phyloP scores from a whole-genome alignment of 2,113 vertebrate species.

The Cyphomyrus discorhynchus region DNA sequence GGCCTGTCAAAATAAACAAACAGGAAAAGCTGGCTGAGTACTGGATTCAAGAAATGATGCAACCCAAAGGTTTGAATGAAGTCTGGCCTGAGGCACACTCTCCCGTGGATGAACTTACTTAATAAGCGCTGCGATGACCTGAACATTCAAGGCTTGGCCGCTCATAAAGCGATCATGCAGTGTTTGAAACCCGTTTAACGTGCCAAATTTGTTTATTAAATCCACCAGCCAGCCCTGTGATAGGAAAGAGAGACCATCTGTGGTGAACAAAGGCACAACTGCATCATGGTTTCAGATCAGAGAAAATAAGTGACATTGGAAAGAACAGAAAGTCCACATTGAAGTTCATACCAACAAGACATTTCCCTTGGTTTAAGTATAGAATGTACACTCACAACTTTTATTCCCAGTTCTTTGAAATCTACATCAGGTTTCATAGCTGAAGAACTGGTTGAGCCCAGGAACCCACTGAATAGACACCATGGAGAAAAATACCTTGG shows the following conservation, averaged over 20 bases:
- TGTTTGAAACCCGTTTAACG: constrained; percentile 98
- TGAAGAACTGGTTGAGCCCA: background rate
- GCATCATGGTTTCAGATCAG: background rate
- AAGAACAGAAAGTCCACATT: background rate
- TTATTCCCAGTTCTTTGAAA: background rate
- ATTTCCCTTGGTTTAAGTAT: background rate
- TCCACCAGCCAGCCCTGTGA: constrained; percentile 97
- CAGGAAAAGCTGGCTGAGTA: background rate
- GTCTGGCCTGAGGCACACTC: background rate
- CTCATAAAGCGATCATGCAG: constrained; percentile 98
- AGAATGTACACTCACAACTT: background rate
- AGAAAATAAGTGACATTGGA: background rate
- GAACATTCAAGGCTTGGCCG: constrained; percentile 96
- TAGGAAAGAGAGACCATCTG: background rate
- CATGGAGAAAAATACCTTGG: constrained; percentile 67
- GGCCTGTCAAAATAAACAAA: constrained; percentile 63
- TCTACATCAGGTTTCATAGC: background rate
- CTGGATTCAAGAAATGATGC: background rate
- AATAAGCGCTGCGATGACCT: constrained; percentile 99
- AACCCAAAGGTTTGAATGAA: background rate
- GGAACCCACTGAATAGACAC: background rate
- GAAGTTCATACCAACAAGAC: background rate
- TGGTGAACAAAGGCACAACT: background rate
- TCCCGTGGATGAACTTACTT: constrained; percentile 70
- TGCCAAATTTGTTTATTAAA: constrained; percentile 99